Conservation (phyloP, 2,113 vertebrate genomes). For the Chamaetylas fuelleborni region DNA sequence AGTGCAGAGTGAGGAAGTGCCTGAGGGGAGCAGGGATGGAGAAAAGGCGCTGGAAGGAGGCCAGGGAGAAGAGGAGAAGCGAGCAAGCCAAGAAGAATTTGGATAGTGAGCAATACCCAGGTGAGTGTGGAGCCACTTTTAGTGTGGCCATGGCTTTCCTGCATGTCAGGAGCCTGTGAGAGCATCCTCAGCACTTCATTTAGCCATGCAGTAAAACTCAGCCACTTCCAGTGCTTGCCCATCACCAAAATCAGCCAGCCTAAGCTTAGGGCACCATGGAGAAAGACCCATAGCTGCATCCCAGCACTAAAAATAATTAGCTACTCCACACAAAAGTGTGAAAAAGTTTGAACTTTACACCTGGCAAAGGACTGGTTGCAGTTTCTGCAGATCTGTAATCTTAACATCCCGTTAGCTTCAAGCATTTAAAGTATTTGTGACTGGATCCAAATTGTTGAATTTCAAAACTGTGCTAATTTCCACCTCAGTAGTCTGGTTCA, state of each 20-base stretch:
- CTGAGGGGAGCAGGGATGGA: slow-evolving; percentile 82
- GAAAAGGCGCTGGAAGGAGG: slow-evolving; percentile 89
- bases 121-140: slow-evolving; percentile 51
- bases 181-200: neutral
- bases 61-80: slow-evolving; percentile 86
- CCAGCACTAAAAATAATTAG: neutral
- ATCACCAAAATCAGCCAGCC: neutral
- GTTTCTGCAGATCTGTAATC: neutral
- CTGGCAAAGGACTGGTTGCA: neutral
- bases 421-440: neutral
- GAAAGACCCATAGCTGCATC: neutral
- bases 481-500: neutral
- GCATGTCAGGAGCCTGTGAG: neutral
- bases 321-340: neutral
- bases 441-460: neutral
- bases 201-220: neutral
- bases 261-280: neutral
- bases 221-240: neutral
- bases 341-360: neutral
- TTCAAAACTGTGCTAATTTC: neutral
- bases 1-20: slow-evolving; percentile 93
- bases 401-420: neutral
- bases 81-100: slow-evolving; percentile 80
- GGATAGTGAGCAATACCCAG: slow-evolving; percentile 83
- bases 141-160: fast-evolving